A percentile compares a stretch with the other conserved stretches of the same genome.
Conservation (phyloP, 2,797 vertebrate species). For the Acipenser oxyrinchus region DNA sequence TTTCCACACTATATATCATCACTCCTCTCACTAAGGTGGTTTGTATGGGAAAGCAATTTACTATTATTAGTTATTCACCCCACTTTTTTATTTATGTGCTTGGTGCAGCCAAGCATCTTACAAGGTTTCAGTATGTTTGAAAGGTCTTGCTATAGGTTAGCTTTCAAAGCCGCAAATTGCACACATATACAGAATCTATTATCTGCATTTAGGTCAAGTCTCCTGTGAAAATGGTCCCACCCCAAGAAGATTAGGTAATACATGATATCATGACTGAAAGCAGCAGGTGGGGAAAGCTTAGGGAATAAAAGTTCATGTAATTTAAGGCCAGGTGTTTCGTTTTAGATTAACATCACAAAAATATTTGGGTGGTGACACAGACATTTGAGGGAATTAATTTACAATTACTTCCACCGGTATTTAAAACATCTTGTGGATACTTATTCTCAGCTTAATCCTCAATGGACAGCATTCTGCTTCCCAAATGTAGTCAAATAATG, state of each 20-base stretch:
- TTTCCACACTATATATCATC: constrained; percentile 52
- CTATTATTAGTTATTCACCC: constrained; percentile 26
- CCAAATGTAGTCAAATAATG: too few species aligned
- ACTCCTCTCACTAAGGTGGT: constrained; percentile 37
- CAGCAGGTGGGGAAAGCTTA: constrained; percentile 51
- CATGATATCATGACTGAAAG: constrained; percentile 45
- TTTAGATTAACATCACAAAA: constrained; percentile 20
- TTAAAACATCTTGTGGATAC: too few species aligned
- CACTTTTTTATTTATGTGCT: constrained; percentile 38
- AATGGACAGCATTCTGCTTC: too few species aligned
- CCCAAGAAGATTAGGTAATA: constrained; percentile 43
- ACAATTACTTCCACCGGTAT: constrained; percentile 24
- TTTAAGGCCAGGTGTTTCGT: constrained; percentile 36
- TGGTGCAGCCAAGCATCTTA: constrained; percentile 9
- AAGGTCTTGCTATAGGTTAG: constrained; percentile 4
- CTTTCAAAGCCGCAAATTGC: constrained; percentile 14
- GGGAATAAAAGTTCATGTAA: constrained; percentile 28
- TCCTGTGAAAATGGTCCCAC: constrained; percentile 47
- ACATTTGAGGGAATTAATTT: constrained; percentile 25
- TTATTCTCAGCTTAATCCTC: too few species aligned
- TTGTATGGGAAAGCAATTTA: constrained; percentile 26
- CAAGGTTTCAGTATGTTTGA: constrained; percentile 4
- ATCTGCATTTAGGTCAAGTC: constrained; percentile 51
- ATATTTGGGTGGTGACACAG: constrained; percentile 26
- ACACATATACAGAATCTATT: constrained; percentile 20